These are phyloP conservation scores for Perognathus longimembris DNA, from an alignment of 2,113 vertebrate genomes.

Conservation along the genomic window DNA sequence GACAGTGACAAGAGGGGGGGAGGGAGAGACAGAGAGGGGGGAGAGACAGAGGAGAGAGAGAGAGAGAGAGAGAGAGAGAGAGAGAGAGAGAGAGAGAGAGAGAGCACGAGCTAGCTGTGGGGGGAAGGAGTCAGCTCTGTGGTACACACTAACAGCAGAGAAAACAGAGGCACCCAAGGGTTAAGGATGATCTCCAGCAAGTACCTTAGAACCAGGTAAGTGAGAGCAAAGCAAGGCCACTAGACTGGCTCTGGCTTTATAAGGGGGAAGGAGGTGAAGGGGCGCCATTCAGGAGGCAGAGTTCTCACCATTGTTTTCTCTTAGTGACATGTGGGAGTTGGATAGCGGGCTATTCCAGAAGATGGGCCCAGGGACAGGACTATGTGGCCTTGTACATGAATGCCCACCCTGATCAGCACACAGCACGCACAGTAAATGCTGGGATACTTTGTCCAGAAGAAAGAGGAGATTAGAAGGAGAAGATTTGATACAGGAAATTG, in stretches of 20 bases:
- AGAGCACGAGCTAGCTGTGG: no score
- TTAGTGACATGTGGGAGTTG: no score
- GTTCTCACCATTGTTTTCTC: background rate
- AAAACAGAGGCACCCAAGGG: background rate
- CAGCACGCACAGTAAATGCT: background rate
- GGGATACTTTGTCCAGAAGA: background rate
- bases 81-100: no score
- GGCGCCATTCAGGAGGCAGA: background rate
- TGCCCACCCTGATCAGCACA: background rate
- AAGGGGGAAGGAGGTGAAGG: background rate
- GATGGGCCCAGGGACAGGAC: no score
- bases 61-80: no score
- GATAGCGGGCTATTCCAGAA: background rate
- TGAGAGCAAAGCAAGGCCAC: background rate
- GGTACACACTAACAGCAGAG: background rate
- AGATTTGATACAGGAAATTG: background rate
- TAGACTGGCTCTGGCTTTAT: background rate
- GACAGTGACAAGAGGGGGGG: background rate
- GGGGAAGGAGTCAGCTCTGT: no score
- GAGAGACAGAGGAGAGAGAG: no score
- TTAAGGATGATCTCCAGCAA: background rate
- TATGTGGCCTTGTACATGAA: rapidly evolving
- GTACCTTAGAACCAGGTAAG: background rate
- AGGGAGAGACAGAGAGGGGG: no score
- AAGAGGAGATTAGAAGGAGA: background rate